Evolutionary conservation across 2,113 vertebrate species (phyloP), one percentile per base, ranked within the genome.

Genomic region (Beaufortia kweichowensis): DNA sequence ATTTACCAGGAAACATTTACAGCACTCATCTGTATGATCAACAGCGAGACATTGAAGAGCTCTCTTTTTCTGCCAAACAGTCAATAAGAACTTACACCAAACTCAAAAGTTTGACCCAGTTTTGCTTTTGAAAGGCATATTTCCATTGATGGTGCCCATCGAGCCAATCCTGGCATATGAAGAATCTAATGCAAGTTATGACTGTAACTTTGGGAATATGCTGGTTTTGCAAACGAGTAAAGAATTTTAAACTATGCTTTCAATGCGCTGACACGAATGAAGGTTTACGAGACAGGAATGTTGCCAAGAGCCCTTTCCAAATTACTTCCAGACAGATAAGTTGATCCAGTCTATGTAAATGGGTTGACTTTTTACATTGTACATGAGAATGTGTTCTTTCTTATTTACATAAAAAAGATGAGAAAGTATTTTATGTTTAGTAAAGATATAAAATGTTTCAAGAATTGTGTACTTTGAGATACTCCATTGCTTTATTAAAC

Each of bases 1-100:
- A 60, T 66, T 80, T 64, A 76, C 57, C 29, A 55, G 14, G 0
- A 23, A 24, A 21, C 70, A 15, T 76, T 71, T 72, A 71, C 53
- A 46, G 43, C 15, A 23, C 21, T 57, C 12, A 28, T 41, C n/a
- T 50, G 46, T 15, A 29, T 75, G 31, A 39, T 35, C 46, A 43
- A 17, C 26, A 46, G 12, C 8, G 4, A 60, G 66, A 62, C 23
- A 26, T 15, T 59, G 23, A 77, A 72, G 31, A 19, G 6, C 53
- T 11, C 60, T 50, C 26, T 50, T 67, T 80, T n/a, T 76, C 15
- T 23, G 26, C 19, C n/a, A 1, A 43, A 41, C 23, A 75, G 4
- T 68, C 29, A 74, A 21, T 23, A 43, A 23, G 56, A 28, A 70
- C 29, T 57, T 19, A 74, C 14, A 43, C 48, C 72, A 80, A 21